These are phyloP conservation scores for Machaerirhynchus nigripectus DNA, from an alignment of 2,113 vertebrate species.

Conservation along the genomic window DNA sequence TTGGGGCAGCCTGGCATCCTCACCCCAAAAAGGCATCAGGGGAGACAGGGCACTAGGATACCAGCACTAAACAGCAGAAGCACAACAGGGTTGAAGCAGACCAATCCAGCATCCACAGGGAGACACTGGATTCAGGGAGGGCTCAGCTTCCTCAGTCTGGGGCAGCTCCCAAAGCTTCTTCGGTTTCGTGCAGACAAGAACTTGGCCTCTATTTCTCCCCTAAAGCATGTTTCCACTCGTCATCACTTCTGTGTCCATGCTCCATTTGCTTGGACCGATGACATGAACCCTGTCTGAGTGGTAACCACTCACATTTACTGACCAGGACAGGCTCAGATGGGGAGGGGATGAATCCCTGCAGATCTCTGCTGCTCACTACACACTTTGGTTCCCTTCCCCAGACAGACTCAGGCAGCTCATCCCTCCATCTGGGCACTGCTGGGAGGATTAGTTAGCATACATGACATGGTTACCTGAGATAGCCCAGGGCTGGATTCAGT, in stretches of 20 bases:
- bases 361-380: background rate
- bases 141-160: background rate
- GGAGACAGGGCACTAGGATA: background rate
- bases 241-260: background rate
- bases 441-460: background rate
- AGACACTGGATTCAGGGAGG: rapidly evolving
- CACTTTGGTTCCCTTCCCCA: background rate
- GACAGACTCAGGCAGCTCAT: background rate
- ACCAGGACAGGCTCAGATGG: background rate
- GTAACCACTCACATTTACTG: background rate
- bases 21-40: background rate
- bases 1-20: background rate
- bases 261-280: background rate
- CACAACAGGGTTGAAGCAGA: background rate
- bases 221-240: background rate
- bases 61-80: background rate
- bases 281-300: background rate
- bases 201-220: background rate
- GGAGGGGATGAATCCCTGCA: background rate
- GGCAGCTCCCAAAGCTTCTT: background rate
- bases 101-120: background rate
- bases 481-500: background rate
- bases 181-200: background rate
- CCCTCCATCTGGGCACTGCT: background rate
- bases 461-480: slow-evolving; percentile 2